Conservation (phyloP, 2,113 vertebrate species). For the Daubentonia madagascariensis region DNA sequence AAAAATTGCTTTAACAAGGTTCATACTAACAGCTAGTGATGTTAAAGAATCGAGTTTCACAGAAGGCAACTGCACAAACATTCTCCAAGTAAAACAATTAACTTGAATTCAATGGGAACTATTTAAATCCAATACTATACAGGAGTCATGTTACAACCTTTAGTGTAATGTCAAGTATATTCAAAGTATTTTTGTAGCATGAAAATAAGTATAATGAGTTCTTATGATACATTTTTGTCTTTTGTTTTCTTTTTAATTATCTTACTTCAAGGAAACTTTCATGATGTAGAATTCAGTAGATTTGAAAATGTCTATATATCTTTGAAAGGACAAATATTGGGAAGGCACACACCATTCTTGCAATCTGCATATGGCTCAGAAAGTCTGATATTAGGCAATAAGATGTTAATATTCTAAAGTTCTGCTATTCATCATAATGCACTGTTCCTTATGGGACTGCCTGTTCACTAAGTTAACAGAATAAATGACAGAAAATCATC, state of each 20-base stretch:
- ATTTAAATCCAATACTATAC: neutral
- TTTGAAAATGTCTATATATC: neutral
- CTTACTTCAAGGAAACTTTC: neutral
- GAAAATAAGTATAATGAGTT: neutral
- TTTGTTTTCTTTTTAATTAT: neutral
- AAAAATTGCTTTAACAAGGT: neutral
- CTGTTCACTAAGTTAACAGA: neutral
- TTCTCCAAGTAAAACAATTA: neutral
- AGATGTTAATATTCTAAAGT: neutral
- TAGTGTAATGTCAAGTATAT: neutral
- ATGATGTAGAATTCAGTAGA: neutral
- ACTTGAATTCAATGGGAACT: neutral
- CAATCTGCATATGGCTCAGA: neutral
- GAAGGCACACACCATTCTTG: neutral
- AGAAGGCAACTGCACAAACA: neutral
- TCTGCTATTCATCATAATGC: neutral
- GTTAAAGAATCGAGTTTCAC: neutral
- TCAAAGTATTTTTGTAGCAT: neutral
- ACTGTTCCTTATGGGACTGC: neutral
- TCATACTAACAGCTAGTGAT: neutral
- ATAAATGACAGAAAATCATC: slow-evolving; percentile 5
- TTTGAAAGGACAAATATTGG: neutral
- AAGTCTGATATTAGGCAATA: neutral
- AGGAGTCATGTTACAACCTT: neutral
- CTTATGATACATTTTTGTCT: neutral